phyloP scores from a whole-genome alignment of 2,888 invertebrate genomes.

The Oscheius myriophilus region DNA sequence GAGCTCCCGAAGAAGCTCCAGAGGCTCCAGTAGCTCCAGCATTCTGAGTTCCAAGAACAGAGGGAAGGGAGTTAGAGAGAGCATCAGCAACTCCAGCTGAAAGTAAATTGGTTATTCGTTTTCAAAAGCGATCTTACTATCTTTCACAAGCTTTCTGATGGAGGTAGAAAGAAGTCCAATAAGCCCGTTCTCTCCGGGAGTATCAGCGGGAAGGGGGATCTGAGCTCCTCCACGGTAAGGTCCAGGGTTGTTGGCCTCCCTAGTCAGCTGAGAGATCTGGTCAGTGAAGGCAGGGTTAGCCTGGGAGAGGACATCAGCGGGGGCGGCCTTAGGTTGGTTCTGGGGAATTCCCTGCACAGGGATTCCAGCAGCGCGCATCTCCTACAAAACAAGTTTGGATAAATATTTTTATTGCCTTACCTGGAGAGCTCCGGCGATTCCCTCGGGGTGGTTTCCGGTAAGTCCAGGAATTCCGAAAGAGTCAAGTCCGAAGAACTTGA shows the following conservation, averaged over 20 bases:
- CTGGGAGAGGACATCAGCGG: slow-evolving; percentile 63
- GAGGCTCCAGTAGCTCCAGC: slow-evolving; percentile 29
- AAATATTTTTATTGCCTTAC: slow-evolving; percentile 16
- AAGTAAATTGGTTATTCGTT: neutral
- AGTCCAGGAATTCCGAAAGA: slow-evolving; percentile 70
- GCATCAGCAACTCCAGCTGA: slow-evolving; percentile 69
- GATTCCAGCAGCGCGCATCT: slow-evolving; percentile 67
- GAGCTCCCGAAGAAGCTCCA: slow-evolving; percentile 31
- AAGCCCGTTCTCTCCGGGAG: slow-evolving; percentile 69
- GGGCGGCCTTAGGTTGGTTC: slow-evolving; percentile 55
- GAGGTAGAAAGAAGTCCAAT: slow-evolving; percentile 69
- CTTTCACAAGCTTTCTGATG: slow-evolving; percentile 69
- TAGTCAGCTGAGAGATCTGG: slow-evolving; percentile 59
- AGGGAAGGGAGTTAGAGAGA: slow-evolving; percentile 67
- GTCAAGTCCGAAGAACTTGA: slow-evolving; percentile 70
- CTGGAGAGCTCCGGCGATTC: slow-evolving; percentile 69
- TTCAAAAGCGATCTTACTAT: slow-evolving; percentile 49
- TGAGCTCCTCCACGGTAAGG: slow-evolving; percentile 57
- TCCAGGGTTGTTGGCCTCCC: slow-evolving; percentile 58
- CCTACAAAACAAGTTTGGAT: slow-evolving; percentile 38
- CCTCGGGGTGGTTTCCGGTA: slow-evolving; percentile 68
- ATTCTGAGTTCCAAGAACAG: slow-evolving; percentile 57
- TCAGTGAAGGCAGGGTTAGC: slow-evolving; percentile 69
- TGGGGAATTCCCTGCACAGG: slow-evolving; percentile 67
- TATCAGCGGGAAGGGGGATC: slow-evolving; percentile 66